Conservation (phyloP, 1,140 invertebrate species). For the Anastrepha obliqua region DNA sequence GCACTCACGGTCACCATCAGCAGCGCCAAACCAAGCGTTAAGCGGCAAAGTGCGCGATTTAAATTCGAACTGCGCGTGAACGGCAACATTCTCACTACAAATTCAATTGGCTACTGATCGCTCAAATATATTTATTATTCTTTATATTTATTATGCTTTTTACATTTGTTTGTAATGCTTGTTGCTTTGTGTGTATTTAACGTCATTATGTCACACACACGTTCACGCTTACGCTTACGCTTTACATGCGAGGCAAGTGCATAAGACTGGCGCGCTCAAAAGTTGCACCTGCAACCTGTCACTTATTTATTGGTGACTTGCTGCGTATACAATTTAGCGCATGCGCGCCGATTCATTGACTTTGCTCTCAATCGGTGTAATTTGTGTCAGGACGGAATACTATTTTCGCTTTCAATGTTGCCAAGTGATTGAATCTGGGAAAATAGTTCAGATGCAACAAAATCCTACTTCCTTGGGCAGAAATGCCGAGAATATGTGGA, state of each 20-base stretch:
- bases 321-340: background rate
- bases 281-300: background rate
- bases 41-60: background rate
- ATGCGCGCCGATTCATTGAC: background rate
- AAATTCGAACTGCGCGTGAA: background rate
- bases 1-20: slow-evolving; percentile 8
- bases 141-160: background rate
- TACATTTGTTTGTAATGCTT: background rate
- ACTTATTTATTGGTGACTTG: background rate
- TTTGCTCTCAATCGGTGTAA: slow-evolving; percentile 6
- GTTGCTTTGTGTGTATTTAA: background rate
- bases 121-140: background rate
- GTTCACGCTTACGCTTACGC: background rate
- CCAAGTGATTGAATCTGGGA: background rate
- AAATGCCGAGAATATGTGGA: no score
- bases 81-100: slow-evolving; percentile 27
- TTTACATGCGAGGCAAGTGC: no score
- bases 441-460: no score
- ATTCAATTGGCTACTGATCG: slow-evolving; percentile 40
- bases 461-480: no score
- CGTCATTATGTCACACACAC: background rate
- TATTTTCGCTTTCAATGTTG: background rate
- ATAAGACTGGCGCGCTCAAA: background rate
- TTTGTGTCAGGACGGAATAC: background rate
- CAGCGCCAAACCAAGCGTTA: slow-evolving; percentile 9